These are phyloP conservation scores for Muscina levida DNA, from an alignment of 2,888 invertebrate species.

Conservation along the genomic window DNA sequence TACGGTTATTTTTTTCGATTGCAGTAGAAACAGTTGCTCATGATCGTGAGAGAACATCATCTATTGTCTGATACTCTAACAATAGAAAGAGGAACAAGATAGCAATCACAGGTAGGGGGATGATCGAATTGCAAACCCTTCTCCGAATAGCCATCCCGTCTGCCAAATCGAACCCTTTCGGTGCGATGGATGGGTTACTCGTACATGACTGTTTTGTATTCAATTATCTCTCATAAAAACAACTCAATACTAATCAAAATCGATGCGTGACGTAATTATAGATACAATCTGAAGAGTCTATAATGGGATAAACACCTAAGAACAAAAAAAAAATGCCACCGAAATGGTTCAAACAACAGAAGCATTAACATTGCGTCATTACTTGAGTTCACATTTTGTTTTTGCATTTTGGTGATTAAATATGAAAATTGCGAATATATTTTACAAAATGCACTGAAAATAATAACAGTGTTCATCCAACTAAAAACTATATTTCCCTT, in stretches of 20 bases:
- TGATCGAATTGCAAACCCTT: slow-evolving; percentile 43
- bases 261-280: slow-evolving; percentile 64
- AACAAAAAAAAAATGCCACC: slow-evolving; percentile 65
- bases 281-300: slow-evolving; percentile 71
- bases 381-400: not conserved
- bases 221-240: slow-evolving; percentile 56
- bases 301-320: slow-evolving; percentile 75
- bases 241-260: slow-evolving; percentile 65
- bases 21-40: slow-evolving; percentile 41
- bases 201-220: slow-evolving; percentile 39
- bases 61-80: not conserved
- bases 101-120: slow-evolving; percentile 44
- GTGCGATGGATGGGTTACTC: slow-evolving; percentile 10
- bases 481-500: too few species aligned
- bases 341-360: slow-evolving; percentile 46
- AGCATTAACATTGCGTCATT: slow-evolving; percentile 1
- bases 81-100: slow-evolving; percentile 8
- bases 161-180: slow-evolving; percentile 40
- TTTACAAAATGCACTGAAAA: too few species aligned
- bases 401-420: not conserved
- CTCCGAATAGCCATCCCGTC: slow-evolving; percentile 16
- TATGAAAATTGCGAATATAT: too few species aligned
- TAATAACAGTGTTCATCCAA: too few species aligned
- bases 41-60: slow-evolving; percentile 16
- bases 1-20: too few species aligned